These are phyloP conservation scores for Chamaea fasciata DNA, from an alignment of 2,113 vertebrate genomes.

Conservation along the genomic window DNA sequence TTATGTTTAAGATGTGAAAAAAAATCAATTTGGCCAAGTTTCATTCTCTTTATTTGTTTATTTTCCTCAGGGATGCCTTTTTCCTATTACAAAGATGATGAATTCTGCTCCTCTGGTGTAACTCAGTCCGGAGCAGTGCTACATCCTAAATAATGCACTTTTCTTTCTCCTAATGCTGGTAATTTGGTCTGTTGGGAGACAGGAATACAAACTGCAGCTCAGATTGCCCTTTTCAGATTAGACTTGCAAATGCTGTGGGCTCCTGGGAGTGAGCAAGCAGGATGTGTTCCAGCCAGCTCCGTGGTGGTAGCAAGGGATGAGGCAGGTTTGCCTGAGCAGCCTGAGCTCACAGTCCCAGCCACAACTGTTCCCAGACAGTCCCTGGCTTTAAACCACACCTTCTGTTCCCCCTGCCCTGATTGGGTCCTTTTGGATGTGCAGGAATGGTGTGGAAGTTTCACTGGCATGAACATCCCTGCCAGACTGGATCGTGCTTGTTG, in stretches of 20 bases:
- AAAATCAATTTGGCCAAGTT: not conserved
- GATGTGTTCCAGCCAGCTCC: not conserved
- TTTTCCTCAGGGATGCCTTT: not conserved
- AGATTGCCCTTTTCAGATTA: not conserved
- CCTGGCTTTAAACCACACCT: not conserved
- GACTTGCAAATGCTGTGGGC: not conserved
- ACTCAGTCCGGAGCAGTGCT: not conserved
- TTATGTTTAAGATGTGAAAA: not conserved
- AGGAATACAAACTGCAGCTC: not conserved
- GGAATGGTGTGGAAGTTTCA: not conserved
- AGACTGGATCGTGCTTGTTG: not conserved
- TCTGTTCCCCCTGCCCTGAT: not conserved
- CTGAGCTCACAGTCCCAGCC: not conserved
- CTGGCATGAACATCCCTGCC: not conserved
- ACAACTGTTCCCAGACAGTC: not conserved
- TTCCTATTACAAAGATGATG: not conserved
- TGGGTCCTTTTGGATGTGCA: not conserved
- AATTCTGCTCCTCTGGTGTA: not conserved
- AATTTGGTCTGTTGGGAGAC: not conserved
- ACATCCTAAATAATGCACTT: not conserved
- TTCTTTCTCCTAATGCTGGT: constrained; percentile 2
- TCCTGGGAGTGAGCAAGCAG: not conserved
- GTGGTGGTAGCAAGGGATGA: not conserved
- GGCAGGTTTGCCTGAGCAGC: not conserved
- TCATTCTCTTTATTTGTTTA: not conserved